Percentiles rank a stretch among this genome's conserved stretches.
phyloP scores from a whole-genome alignment of 1,140 invertebrate species.

The Macrotrachela quadricornifera region DNA sequence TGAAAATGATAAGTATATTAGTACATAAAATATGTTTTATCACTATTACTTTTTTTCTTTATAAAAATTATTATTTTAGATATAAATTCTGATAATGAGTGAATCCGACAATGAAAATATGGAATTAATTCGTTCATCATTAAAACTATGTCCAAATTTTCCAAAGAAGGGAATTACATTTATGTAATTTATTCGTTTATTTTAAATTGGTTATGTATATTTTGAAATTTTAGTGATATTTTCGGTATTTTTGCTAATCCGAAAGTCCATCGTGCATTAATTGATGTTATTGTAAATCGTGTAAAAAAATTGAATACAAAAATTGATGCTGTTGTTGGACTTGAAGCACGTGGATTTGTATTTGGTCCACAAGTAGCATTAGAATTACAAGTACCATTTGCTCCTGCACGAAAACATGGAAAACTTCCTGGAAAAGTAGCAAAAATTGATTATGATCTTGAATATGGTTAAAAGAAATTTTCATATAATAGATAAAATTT shows the following conservation, averaged over 20 bases:
- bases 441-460: slow-evolving; percentile 47
- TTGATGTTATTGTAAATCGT: slow-evolving; percentile 47
- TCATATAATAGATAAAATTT: neutral
- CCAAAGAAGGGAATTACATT: slow-evolving; percentile 54
- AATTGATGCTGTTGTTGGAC: slow-evolving; percentile 55
- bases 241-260: slow-evolving; percentile 61
- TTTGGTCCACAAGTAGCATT: slow-evolving; percentile 64
- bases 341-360: slow-evolving; percentile 79
- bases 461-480: slow-evolving; percentile 49
- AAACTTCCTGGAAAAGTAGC: slow-evolving; percentile 67
- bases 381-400: slow-evolving; percentile 55
- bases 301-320: slow-evolving; percentile 37
- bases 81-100: too few relatives aligned
- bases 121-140: neutral
- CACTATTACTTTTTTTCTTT: too few relatives aligned
- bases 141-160: slow-evolving; percentile 43
- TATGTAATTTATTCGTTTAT: too few relatives aligned
- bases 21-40: too few relatives aligned
- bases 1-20: too few relatives aligned
- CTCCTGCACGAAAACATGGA: slow-evolving; percentile 75
- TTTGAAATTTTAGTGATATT: slow-evolving; percentile 49
- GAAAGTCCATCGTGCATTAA: slow-evolving; percentile 44
- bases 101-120: too few relatives aligned
- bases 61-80: too few relatives aligned
- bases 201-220: too few relatives aligned